A percentile compares a stretch with the other conserved stretches of the same genome.
These are phyloP conservation scores for Solenopsis invicta DNA, from an alignment of 1,140 invertebrate species.

Conservation along the genomic window DNA sequence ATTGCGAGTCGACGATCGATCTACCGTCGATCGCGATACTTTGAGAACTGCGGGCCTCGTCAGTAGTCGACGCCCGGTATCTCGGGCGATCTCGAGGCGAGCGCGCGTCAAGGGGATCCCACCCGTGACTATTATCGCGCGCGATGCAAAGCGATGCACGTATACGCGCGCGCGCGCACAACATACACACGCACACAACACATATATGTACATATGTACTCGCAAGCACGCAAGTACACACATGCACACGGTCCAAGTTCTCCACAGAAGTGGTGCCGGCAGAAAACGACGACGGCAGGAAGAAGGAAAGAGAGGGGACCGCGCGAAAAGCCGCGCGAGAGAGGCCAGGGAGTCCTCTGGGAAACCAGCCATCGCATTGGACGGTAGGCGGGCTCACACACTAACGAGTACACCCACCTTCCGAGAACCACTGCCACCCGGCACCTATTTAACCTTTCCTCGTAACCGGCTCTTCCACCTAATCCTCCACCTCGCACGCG, in stretches of 20 bases:
- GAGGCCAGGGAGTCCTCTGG: slow-evolving; percentile 83
- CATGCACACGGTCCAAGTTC: slow-evolving; percentile 26
- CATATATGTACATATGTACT: background rate
- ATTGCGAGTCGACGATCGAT: slow-evolving; percentile 65
- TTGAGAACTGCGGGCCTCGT: slow-evolving; percentile 58
- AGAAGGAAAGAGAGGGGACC: slow-evolving; percentile 82
- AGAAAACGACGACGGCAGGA: slow-evolving; percentile 68
- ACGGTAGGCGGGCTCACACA: slow-evolving; percentile 84
- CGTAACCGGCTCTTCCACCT: slow-evolving; percentile 67
- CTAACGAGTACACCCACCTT: slow-evolving; percentile 84
- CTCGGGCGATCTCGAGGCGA: slow-evolving; percentile 48
- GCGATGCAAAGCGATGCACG: slow-evolving; percentile 71
- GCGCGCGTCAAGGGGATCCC: slow-evolving; percentile 70
- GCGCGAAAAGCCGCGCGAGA: slow-evolving; percentile 78
- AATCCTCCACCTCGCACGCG: slow-evolving; percentile 62
- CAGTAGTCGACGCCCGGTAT: slow-evolving; percentile 34
- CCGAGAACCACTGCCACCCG: slow-evolving; percentile 69
- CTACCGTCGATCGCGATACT: slow-evolving; percentile 69
- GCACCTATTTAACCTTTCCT: slow-evolving; percentile 81
- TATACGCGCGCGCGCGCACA: too few species aligned
- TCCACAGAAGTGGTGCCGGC: slow-evolving; percentile 69
- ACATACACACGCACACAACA: background rate
- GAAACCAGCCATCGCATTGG: slow-evolving; percentile 84
- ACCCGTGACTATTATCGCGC: slow-evolving; percentile 81
- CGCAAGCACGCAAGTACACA: background rate